Conservation (phyloP, 2,888 invertebrate species). For the Rhopalosiphum nymphaeae region DNA sequence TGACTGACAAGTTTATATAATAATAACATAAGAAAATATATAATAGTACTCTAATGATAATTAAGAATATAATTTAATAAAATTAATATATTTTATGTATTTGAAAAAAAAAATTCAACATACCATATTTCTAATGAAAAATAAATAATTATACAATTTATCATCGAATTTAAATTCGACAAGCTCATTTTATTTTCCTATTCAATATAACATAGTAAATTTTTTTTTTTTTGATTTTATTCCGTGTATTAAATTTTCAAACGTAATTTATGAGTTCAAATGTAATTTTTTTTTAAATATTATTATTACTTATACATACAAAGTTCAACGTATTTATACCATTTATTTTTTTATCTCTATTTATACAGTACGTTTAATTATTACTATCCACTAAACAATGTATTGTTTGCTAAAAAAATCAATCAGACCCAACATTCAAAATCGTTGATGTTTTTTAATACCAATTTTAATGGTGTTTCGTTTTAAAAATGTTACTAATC, state of each 20-base stretch:
- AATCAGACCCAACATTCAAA: background rate
- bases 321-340: background rate
- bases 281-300: background rate
- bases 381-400: background rate
- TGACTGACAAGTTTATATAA: too few relatives aligned
- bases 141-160: background rate
- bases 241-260: background rate
- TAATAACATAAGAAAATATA: too few relatives aligned
- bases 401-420: background rate
- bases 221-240: background rate
- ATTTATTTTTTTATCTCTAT: background rate
- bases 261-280: background rate
- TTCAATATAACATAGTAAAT: background rate
- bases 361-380: background rate
- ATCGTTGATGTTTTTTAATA: background rate
- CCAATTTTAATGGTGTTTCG: background rate
- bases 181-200: background rate
- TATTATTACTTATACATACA: background rate
- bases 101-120: background rate
- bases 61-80: too few relatives aligned
- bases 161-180: background rate
- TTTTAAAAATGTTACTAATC: background rate
- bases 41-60: too few relatives aligned
- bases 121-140: background rate
- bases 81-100: too few relatives aligned